Base-by-base conservation (phyloP, 2,113 vertebrate genomes). In the Cebus imitator region DNA sequence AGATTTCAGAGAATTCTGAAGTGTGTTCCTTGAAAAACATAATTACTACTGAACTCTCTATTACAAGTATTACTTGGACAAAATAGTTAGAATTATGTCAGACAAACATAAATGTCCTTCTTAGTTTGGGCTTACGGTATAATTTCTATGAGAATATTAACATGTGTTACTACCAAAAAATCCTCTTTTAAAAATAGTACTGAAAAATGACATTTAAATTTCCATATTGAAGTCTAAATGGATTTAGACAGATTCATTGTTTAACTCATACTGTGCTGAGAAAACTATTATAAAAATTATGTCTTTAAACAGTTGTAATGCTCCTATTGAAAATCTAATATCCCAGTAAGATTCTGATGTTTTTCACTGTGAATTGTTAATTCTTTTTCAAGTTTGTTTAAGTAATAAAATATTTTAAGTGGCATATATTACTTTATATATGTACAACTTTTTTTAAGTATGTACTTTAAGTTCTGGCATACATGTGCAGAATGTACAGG, bases 131-230 rank as follows among this genome's bases (percentile, higher is more conserved):
- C 32, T 79, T 82, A 76, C 11, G 70, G 30, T 72, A 35, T 78
- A 0, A 83, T 58, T 75, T 91, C 43, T 55, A 35, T 50, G 23
- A 79, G 13, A n/a, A 80, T 80, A 84, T 43, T 80, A 79, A 79
- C 25, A 50, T 30, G 7, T 68, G 93, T 90, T 45, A 66, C 91
- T 91, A 45, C 18, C 25, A 61, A 61, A 45, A 89, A 93, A 80
- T 58, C 5, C 37, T 85, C 13, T 64, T 5, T 73, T 73, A 48
- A 82, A 35, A 14, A 86, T 48, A 73, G 21, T 72, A 70, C 35
- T 70, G 16, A 66, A 68, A 86, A 93, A 90, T 82, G 14, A 89
- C 72, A 66, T 75, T 18, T 78, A 70, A 94, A 85, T 91, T 91
- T 94, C 20, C 66, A 48, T 61, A 55, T 89, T 4, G 75, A 91